A percentile compares a stretch with the other conserved stretches of the same genome.
phyloP scores from a whole-genome alignment of 2,888 invertebrate genomes.

The Caenorhabditis auriculariae region DNA sequence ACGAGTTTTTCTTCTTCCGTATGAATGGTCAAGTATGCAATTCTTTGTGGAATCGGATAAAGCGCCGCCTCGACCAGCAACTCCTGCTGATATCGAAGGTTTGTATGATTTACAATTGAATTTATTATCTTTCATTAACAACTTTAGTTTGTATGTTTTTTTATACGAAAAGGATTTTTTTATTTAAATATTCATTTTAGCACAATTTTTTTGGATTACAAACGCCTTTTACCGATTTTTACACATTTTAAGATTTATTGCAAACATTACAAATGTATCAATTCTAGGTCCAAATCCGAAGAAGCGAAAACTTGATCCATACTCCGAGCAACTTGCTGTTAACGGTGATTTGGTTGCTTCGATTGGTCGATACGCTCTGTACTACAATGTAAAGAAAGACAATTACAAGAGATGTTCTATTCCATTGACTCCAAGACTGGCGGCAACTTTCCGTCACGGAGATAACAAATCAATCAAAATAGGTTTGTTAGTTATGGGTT shows the following conservation, averaged over 20 bases:
- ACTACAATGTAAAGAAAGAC: constrained; percentile 16
- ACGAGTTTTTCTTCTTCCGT: constrained; percentile 4
- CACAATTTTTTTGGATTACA: constrained; percentile 1
- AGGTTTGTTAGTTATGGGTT: constrained; percentile 29
- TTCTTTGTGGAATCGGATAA: constrained; percentile 1
- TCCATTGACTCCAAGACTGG: constrained; percentile 18
- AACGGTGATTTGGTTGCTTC: constrained; percentile 17
- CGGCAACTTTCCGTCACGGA: constrained; percentile 23
- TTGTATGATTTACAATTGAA: constrained; percentile 5
- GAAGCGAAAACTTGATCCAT: constrained; percentile 13
- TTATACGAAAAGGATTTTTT: no score
- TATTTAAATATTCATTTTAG: no score
- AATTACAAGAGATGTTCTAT: constrained; percentile 20
- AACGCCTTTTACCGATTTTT: constrained; percentile 17
- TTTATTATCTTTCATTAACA: constrained; percentile 6
- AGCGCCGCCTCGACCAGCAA: not conserved
- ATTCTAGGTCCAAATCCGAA: constrained; percentile 27
- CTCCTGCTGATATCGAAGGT: not conserved
- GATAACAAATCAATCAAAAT: constrained; percentile 24
- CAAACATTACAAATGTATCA: constrained; percentile 23
- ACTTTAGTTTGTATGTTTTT: no score
- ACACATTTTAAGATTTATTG: constrained; percentile 22
- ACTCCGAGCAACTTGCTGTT: constrained; percentile 6
- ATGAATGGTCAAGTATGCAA: not conserved
- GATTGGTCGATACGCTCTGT: constrained; percentile 13